phyloP scores from a whole-genome alignment of 2,888 invertebrate species.

The Dendrolimus houi region DNA sequence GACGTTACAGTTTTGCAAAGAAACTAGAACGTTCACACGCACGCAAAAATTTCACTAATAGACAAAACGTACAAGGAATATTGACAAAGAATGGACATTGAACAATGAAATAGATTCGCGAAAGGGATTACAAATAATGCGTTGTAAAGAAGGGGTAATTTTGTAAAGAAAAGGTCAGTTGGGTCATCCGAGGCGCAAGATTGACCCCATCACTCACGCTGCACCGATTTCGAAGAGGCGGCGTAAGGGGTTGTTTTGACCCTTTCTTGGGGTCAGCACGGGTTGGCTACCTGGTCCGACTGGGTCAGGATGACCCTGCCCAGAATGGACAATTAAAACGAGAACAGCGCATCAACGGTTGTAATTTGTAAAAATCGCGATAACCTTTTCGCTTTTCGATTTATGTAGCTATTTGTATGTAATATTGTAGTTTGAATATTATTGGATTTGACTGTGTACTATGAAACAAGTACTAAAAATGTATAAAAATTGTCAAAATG shows the following conservation, averaged over 20 bases:
- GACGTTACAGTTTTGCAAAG: constrained; percentile 71
- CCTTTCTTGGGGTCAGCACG: constrained; percentile 55
- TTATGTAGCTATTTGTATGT: constrained; percentile 38
- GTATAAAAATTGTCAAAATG: too few species aligned
- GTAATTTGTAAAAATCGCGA: constrained; percentile 57
- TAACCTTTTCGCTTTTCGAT: constrained; percentile 49
- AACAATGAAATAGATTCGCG: constrained; percentile 76
- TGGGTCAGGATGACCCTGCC: constrained; percentile 50
- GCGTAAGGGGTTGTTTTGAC: constrained; percentile 68
- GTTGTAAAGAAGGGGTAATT: constrained; percentile 67
- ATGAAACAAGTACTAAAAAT: too few species aligned
- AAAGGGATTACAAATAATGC: constrained; percentile 77
- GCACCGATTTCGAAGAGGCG: constrained; percentile 67
- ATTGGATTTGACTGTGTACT: too few species aligned
- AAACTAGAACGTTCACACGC: constrained; percentile 72
- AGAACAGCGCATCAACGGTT: constrained; percentile 59
- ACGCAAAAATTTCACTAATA: constrained; percentile 69
- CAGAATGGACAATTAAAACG: constrained; percentile 68
- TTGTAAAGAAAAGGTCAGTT: constrained; percentile 61
- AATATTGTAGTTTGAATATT: too few species aligned
- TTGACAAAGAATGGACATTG: constrained; percentile 46
- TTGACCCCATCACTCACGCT: constrained; percentile 74
- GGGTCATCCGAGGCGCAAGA: constrained; percentile 59
- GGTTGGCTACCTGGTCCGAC: constrained; percentile 62
- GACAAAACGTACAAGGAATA: constrained; percentile 46